phyloP scores from a whole-genome alignment of 1,140 invertebrate species.

The Globodera rostochiensis region DNA sequence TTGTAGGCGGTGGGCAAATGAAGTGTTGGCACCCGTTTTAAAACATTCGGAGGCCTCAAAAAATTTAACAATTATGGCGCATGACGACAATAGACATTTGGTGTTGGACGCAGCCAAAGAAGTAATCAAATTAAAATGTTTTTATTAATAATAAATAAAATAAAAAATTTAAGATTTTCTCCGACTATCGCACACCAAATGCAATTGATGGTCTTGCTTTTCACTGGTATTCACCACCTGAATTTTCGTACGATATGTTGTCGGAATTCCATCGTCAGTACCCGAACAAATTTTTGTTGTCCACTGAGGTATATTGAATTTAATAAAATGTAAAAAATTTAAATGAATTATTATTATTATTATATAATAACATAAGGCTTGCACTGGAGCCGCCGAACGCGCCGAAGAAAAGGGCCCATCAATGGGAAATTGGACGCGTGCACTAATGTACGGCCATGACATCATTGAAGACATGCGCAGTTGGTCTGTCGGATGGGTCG shows the following conservation, averaged over 20 bases:
- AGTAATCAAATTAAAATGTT: conserved; percentile 24
- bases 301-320: conserved; percentile 31
- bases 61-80: conserved; percentile 56
- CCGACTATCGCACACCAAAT: conserved; percentile 19
- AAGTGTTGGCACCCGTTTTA: conserved; percentile 45
- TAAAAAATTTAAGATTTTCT: conserved; percentile 29
- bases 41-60: conserved; percentile 29
- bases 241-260: conserved; percentile 25
- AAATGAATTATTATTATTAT: background rate
- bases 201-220: conserved; percentile 66
- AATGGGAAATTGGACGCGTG: conserved; percentile 43
- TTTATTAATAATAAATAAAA: background rate
- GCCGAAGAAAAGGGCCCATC: conserved; percentile 14
- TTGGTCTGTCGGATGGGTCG: conserved; percentile 72
- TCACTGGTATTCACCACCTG: conserved; percentile 69
- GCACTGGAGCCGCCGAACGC: conserved; percentile 4
- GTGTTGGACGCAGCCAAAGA: conserved; percentile 73
- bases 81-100: conserved; percentile 66
- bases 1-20: conserved; percentile 52
- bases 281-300: conserved; percentile 47
- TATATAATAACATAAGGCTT: conserved; percentile 1
- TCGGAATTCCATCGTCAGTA: conserved; percentile 19
- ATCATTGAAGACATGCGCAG: conserved; percentile 43
- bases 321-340: background rate
- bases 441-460: conserved; percentile 35